phyloP scores from a whole-genome alignment of 2,113 vertebrate species.

The Leucopsar rothschildi region DNA sequence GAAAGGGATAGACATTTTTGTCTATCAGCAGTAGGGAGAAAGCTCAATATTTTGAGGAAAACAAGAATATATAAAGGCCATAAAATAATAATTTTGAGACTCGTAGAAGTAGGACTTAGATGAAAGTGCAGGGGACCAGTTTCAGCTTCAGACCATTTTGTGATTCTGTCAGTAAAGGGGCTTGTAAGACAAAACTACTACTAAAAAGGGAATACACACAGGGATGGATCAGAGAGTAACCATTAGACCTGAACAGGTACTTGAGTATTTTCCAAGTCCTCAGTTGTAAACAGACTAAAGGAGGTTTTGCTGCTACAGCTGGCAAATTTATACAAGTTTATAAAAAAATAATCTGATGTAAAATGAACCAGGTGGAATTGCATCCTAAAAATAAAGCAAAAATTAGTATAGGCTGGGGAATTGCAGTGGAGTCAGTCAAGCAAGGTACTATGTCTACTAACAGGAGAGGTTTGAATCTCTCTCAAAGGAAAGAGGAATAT shows the following conservation, averaged over 20 bases:
- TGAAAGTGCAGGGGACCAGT: background rate
- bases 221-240: background rate
- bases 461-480: background rate
- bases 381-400: background rate
- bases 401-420: background rate
- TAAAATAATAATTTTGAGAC: background rate
- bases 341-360: background rate
- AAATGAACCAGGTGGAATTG: background rate
- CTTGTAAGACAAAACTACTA: constrained; percentile 17
- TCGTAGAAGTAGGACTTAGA: background rate
- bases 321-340: background rate
- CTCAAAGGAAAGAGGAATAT: background rate
- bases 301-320: background rate
- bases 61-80: background rate
- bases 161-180: background rate
- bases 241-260: background rate
- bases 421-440: background rate
- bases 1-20: background rate
- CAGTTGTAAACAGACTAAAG: background rate
- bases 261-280: background rate
- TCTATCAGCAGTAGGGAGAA: background rate
- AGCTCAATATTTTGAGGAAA: background rate
- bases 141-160: background rate
- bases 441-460: background rate
- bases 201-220: background rate